These are phyloP conservation scores for Ifrita kowaldi DNA, from an alignment of 2,113 vertebrate species.

Conservation along the genomic window DNA sequence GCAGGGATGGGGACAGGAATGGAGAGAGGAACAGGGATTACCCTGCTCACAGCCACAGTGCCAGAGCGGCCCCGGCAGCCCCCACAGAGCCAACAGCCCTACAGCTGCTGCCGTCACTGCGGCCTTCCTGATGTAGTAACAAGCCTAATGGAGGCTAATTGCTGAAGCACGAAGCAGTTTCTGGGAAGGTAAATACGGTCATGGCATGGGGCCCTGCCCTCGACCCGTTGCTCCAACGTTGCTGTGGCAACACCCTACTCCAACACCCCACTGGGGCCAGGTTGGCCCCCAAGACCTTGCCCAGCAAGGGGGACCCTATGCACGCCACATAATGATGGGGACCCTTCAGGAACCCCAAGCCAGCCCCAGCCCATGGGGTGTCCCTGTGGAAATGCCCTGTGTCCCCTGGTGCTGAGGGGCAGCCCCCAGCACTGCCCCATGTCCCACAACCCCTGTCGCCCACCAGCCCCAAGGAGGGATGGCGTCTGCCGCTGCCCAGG, in stretches of 20 bases:
- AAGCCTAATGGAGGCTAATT: conserved; percentile 57
- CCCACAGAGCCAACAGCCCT: not conserved
- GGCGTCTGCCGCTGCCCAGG: not conserved
- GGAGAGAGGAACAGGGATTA: not conserved
- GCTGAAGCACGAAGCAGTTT: conserved; percentile 38
- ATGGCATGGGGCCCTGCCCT: not conserved
- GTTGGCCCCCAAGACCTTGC: not conserved
- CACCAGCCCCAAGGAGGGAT: not conserved
- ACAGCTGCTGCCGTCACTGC: not conserved
- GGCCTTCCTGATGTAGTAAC: conserved; percentile 25
- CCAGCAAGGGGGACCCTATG: accelerated
- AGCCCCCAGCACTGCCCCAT: not conserved
- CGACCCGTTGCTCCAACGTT: not conserved
- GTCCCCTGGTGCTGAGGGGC: not conserved
- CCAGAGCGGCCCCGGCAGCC: not conserved
- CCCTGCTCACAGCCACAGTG: not conserved
- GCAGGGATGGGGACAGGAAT: not conserved
- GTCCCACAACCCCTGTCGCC: accelerated
- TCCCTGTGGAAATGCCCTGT: not conserved
- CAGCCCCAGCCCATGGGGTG: not conserved
- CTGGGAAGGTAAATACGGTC: conserved; percentile 60
- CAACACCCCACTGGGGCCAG: accelerated
- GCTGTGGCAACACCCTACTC: not conserved
- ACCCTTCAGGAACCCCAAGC: not conserved
- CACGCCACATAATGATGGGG: not conserved